phyloP scores from a whole-genome alignment of 1,140 invertebrate genomes.

The Drosophila subpulchrella region DNA sequence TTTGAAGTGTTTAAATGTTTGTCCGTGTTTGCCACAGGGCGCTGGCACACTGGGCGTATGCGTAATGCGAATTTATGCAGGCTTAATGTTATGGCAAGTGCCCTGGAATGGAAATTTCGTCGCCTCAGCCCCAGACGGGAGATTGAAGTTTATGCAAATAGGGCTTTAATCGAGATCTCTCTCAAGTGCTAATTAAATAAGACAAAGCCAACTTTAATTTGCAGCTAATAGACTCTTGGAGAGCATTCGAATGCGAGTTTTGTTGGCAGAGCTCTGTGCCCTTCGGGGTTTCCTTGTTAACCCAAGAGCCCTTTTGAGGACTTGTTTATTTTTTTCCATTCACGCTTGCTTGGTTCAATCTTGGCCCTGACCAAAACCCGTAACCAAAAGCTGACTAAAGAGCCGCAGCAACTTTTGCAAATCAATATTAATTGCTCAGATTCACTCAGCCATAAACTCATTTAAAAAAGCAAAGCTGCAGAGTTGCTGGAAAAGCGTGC shows the following conservation, averaged over 20 bases:
- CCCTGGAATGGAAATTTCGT: constrained; percentile 45
- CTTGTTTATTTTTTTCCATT: constrained; percentile 22
- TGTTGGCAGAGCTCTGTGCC: too few species aligned
- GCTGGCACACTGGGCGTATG: constrained; percentile 36
- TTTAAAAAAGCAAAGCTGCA: constrained; percentile 33
- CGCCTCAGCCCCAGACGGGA: constrained; percentile 13
- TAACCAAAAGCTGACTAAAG: constrained; percentile 18
- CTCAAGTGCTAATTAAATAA: constrained; percentile 42
- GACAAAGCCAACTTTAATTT: constrained; percentile 36
- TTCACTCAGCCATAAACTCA: constrained; percentile 47
- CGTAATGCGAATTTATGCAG: constrained; percentile 49
- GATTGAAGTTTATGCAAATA: constrained; percentile 45
- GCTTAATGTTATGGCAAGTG: constrained; percentile 50
- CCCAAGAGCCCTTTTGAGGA: background rate
- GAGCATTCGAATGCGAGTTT: constrained; percentile 5
- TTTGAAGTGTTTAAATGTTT: constrained; percentile 76
- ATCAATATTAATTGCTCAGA: constrained; percentile 69
- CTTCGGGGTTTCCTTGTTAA: background rate
- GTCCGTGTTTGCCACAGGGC: constrained; percentile 45
- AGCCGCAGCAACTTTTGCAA: constrained; percentile 44
- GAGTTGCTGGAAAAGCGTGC: constrained; percentile 3
- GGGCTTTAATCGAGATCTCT: constrained; percentile 21
- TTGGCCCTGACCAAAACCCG: constrained; percentile 12
- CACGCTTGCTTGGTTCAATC: constrained; percentile 23
- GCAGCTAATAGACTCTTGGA: constrained; percentile 7